phyloP scores from a whole-genome alignment of 2,113 vertebrate genomes.

The Corydoras maculifer region DNA sequence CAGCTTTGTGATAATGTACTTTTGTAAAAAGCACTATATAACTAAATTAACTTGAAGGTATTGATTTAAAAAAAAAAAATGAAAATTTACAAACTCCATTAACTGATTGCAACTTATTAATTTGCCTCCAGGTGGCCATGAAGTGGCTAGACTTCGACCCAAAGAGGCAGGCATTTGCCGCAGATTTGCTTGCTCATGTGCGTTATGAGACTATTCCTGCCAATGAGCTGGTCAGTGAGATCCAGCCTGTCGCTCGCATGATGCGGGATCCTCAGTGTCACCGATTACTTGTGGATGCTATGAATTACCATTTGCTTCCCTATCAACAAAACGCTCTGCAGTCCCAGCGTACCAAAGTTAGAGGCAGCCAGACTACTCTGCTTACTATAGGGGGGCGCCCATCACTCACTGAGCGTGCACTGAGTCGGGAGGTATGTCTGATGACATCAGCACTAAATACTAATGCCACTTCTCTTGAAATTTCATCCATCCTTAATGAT shows the following conservation, averaged over 20 bases:
- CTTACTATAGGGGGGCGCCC: slow-evolving; percentile 69
- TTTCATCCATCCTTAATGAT: too few species aligned
- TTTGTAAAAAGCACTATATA: too few species aligned
- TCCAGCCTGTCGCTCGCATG: slow-evolving; percentile 76
- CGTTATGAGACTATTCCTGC: slow-evolving; percentile 75
- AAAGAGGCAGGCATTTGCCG: slow-evolving; percentile 60
- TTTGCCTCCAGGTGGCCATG: slow-evolving; percentile 61
- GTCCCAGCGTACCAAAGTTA: slow-evolving; percentile 68
- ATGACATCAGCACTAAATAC: neutral
- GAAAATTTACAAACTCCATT: too few species aligned
- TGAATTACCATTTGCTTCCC: slow-evolving; percentile 83
- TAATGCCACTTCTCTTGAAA: too few species aligned
- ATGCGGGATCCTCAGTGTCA: slow-evolving; percentile 77
- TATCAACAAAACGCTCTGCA: slow-evolving; percentile 76
- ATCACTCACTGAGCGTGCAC: slow-evolving; percentile 69
- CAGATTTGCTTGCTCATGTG: slow-evolving; percentile 68
- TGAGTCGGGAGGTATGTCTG: slow-evolving; percentile 69
- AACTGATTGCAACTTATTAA: too few species aligned
- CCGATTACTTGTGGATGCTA: slow-evolving; percentile 76
- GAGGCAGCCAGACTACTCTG: slow-evolving; percentile 65
- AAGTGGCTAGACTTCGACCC: slow-evolving; percentile 77
- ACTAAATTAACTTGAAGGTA: too few species aligned
- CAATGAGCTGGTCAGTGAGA: slow-evolving; percentile 70
- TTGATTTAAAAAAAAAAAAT: too few species aligned
- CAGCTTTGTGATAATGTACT: too few species aligned